Evolutionary conservation across 2,797 vertebrate species (phyloP).

Genomic region (Mionectes olivaceus): DNA sequence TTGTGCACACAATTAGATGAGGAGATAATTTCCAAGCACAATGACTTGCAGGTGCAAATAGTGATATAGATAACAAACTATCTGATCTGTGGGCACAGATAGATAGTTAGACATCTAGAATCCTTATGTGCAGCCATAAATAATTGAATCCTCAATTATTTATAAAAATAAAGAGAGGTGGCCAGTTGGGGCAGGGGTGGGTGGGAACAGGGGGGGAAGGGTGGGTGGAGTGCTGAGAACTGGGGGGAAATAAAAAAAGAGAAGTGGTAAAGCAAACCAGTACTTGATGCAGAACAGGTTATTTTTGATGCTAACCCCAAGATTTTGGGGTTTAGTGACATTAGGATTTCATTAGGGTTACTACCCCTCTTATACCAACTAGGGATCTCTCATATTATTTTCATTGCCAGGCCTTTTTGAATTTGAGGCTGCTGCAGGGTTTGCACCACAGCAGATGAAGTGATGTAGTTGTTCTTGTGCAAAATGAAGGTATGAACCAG

Average conservation of each 20-base stretch:
- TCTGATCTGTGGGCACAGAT: constrained; percentile 63
- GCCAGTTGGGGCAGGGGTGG: neutral
- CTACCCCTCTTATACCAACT: neutral
- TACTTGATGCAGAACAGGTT: neutral
- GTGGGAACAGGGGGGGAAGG: too few species aligned
- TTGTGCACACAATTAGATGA: constrained; percentile 64
- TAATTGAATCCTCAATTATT: constrained; percentile 69
- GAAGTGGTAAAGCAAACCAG: neutral
- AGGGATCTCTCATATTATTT: neutral
- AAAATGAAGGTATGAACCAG: constrained; percentile 3
- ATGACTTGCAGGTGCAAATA: constrained; percentile 74
- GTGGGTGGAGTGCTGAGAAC: neutral
- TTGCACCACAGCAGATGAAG: neutral
- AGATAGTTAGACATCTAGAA: constrained; percentile 71
- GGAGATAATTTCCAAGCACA: constrained; percentile 68
- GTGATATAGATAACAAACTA: constrained; percentile 72
- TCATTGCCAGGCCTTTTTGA: neutral
- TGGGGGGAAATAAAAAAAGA: neutral
- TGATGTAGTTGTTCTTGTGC: neutral
- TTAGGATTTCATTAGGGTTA: neutral
- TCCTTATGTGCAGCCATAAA: constrained; percentile 67
- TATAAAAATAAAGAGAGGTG: constrained; percentile 61
- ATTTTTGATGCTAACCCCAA: neutral
- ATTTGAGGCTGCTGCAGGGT: neutral
- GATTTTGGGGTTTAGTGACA: neutral